phyloP scores from a whole-genome alignment of 2,888 invertebrate species.

The Epirrita christyi region DNA sequence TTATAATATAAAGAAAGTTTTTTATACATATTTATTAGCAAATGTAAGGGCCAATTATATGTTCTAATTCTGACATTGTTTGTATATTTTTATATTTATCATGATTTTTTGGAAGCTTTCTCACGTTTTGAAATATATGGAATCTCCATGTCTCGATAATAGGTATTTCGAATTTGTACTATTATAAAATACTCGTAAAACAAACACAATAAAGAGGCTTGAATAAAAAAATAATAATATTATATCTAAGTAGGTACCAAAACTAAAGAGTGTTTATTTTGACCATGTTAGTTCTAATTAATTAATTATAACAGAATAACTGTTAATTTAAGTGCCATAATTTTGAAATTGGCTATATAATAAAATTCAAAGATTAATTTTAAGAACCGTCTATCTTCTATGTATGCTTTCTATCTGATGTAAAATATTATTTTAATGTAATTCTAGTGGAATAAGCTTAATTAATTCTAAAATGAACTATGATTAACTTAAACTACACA shows the following conservation, averaged over 20 bases:
- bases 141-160: too few relatives aligned
- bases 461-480: too few relatives aligned
- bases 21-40: neutral
- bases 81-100: too few relatives aligned
- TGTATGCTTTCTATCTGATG: too few relatives aligned
- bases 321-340: slow-evolving; percentile 32
- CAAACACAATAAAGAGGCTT: neutral
- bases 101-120: too few relatives aligned
- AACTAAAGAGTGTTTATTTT: slow-evolving; percentile 9
- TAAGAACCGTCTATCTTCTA: slow-evolving; percentile 5
- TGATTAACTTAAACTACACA: too few relatives aligned
- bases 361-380: slow-evolving; percentile 35
- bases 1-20: neutral
- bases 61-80: neutral
- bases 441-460: too few relatives aligned
- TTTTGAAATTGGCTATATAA: slow-evolving; percentile 31
- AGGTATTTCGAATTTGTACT: too few relatives aligned
- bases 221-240: neutral
- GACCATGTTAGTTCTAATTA: neutral
- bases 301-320: neutral
- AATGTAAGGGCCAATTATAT: neutral
- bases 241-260: slow-evolving; percentile 24
- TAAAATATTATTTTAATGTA: too few relatives aligned
- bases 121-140: too few relatives aligned
- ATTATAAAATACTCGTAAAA: neutral